Percentiles rank a stretch among this genome's conserved stretches.
These are phyloP conservation scores for Calliphora vicina DNA, from an alignment of 1,140 invertebrate species.

Conservation along the genomic window DNA sequence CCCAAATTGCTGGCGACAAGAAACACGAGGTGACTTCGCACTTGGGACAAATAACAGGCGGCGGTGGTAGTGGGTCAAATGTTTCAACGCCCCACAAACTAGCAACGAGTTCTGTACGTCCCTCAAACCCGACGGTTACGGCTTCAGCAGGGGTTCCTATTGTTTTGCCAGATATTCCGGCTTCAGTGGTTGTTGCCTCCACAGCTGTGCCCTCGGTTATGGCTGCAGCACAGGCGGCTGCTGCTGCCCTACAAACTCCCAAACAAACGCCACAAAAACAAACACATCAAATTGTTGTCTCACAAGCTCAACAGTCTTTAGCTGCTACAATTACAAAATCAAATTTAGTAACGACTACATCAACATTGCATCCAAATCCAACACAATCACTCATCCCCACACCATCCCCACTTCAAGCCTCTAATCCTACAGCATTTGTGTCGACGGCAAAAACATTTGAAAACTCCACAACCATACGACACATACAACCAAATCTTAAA, in stretches of 20 bases:
- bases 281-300: neutral
- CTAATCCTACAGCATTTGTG: constrained; percentile 11
- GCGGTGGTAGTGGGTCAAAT: no score
- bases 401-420: neutral
- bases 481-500: constrained; percentile 10
- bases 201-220: constrained; percentile 40
- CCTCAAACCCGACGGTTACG: neutral
- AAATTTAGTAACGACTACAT: neutral
- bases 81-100: constrained; percentile 13
- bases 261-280: constrained; percentile 16
- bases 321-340: neutral
- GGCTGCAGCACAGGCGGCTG: constrained; percentile 40
- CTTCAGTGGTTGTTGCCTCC: constrained; percentile 53
- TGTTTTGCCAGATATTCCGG: constrained; percentile 54
- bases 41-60: neutral
- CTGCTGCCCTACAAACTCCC: constrained; percentile 30
- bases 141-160: constrained; percentile 50
- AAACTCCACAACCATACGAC: constrained; percentile 1
- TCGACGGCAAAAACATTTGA: neutral
- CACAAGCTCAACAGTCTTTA: neutral
- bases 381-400: neutral
- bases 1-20: neutral
- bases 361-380: neutral
- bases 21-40: neutral
- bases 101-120: neutral